A percentile compares a stretch with the other conserved stretches of the same genome.
Evolutionary conservation across 64 coral and sea anemone genomes (phyloP).

Genomic region (Platygyra sinensis): DNA sequence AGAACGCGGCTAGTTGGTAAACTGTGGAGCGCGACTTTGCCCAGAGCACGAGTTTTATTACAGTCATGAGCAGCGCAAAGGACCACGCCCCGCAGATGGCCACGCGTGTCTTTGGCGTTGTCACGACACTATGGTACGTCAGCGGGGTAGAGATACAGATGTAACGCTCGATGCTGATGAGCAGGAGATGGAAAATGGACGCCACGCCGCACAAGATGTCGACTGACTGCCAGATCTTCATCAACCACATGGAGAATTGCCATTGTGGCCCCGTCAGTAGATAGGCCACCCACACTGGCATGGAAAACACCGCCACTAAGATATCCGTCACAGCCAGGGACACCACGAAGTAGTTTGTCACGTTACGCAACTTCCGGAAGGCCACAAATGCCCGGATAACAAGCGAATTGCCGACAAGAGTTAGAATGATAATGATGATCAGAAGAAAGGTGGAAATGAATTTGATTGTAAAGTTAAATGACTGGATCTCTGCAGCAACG

Average conservation of each 20-base stretch:
- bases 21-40: slow-evolving; percentile 30
- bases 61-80: slow-evolving; percentile 61
- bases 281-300: slow-evolving; percentile 91
- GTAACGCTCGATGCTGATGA: slow-evolving; percentile 90
- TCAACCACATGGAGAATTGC: slow-evolving; percentile 57
- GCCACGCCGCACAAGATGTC: slow-evolving; percentile 84
- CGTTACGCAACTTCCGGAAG: slow-evolving; percentile 74
- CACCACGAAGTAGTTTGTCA: slow-evolving; percentile 88
- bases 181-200: slow-evolving; percentile 75
- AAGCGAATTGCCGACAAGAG: slow-evolving; percentile 78
- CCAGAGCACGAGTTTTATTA: slow-evolving; percentile 60
- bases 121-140: slow-evolving; percentile 75
- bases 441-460: slow-evolving; percentile 65
- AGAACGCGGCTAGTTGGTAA: slow-evolving; percentile 74
- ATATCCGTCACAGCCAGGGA: slow-evolving; percentile 95
- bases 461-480: slow-evolving; percentile 58
- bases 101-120: slow-evolving; percentile 62
- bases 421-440: slow-evolving; percentile 73
- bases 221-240: slow-evolving; percentile 74
- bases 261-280: slow-evolving; percentile 79
- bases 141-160: slow-evolving; percentile 83
- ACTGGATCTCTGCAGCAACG: not conserved
- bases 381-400: slow-evolving; percentile 84
- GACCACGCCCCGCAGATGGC: slow-evolving; percentile 75
- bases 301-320: slow-evolving; percentile 88